These are phyloP conservation scores for Orestias chungarensis DNA, from an alignment of 2,797 vertebrate genomes.

Conservation along the genomic window DNA sequence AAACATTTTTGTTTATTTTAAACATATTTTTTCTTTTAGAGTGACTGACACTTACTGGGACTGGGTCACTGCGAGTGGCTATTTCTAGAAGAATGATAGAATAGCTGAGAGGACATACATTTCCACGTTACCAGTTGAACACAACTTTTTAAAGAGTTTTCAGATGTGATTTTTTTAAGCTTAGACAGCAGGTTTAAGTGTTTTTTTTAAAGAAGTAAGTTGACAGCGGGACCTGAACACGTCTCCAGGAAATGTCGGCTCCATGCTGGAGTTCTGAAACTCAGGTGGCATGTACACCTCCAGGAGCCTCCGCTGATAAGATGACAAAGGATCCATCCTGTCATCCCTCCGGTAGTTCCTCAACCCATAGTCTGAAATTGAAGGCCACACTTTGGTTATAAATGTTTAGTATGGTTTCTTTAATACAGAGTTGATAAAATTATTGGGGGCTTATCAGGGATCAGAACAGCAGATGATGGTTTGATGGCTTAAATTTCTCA, in stretches of 20 bases:
- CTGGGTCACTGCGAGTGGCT: slow-evolving; percentile 81
- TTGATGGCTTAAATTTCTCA: no score
- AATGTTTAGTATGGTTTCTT: neutral
- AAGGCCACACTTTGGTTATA: neutral
- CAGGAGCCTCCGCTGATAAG: slow-evolving; percentile 74
- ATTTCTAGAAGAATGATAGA: slow-evolving; percentile 89
- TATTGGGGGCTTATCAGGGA: slow-evolving; percentile 2
- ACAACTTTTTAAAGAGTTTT: no score
- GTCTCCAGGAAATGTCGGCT: slow-evolving; percentile 79
- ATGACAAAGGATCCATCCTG: slow-evolving; percentile 62
- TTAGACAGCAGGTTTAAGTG: neutral
- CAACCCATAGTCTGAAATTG: slow-evolving; percentile 83
- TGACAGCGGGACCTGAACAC: slow-evolving; percentile 79
- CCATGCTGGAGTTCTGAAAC: slow-evolving; percentile 66
- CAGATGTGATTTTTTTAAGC: neutral
- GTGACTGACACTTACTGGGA: slow-evolving; percentile 75
- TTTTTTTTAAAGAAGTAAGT: neutral
- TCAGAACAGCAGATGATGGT: neutral
- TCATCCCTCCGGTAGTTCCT: slow-evolving; percentile 79
- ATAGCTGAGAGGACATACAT: slow-evolving; percentile 71
- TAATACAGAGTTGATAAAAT: neutral
- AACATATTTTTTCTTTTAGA: neutral
- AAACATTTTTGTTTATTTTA: neutral
- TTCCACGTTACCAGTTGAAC: neutral
- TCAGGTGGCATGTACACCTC: slow-evolving; percentile 85